A percentile compares a stretch with the other conserved stretches of the same genome.
phyloP scores from a whole-genome alignment of 2,113 vertebrate genomes.

The Toxotes chatareus region DNA sequence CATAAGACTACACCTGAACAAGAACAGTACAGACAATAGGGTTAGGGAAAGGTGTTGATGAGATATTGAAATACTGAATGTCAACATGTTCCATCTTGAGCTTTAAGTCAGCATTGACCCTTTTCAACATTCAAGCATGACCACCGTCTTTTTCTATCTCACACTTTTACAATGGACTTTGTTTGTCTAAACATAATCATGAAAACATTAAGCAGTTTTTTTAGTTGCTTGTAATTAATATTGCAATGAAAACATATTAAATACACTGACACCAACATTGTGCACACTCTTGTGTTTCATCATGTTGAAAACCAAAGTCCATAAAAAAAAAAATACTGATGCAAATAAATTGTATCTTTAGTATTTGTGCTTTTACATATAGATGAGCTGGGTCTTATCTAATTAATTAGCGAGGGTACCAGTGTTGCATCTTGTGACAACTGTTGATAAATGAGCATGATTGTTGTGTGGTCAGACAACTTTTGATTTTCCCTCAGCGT shows the following conservation, averaged over 20 bases:
- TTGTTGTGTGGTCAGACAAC: conserved; percentile 36
- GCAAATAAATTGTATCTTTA: background rate
- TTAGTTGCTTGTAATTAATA: too few species aligned
- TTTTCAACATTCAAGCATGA: background rate
- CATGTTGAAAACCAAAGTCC: too few species aligned
- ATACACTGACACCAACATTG: too few species aligned
- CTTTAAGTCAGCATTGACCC: too few species aligned
- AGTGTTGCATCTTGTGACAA: background rate
- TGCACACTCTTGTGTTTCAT: too few species aligned
- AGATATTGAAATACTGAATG: background rate
- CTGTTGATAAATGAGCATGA: conserved; percentile 5
- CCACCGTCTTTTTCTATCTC: too few species aligned
- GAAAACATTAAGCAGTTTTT: too few species aligned
- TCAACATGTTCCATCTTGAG: background rate
- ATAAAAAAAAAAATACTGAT: too few species aligned
- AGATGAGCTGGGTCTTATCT: background rate
- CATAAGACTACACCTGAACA: background rate
- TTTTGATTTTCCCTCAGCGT: conserved; percentile 28
- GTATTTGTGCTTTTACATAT: background rate
- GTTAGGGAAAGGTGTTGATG: background rate
- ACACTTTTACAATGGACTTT: too few species aligned
- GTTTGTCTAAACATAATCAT: too few species aligned
- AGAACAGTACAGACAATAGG: background rate
- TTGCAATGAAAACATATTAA: too few species aligned
- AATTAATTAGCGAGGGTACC: background rate